phyloP scores from a whole-genome alignment of 2,113 vertebrate species.

The Serilophus lunatus region DNA sequence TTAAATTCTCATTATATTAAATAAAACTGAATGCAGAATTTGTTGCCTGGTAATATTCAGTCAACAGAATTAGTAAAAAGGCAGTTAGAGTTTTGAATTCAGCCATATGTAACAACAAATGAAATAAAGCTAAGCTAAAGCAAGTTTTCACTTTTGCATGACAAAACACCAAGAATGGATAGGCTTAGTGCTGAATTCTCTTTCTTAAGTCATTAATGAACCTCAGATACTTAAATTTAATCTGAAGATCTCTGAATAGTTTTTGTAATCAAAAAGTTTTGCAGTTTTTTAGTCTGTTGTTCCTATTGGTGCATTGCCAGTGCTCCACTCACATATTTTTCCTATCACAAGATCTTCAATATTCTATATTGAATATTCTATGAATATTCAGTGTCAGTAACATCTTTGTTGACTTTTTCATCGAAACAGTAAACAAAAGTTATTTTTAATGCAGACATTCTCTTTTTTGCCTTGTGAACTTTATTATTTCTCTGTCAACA shows the following conservation, averaged over 20 bases:
- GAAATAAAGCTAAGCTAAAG: constrained; percentile 24
- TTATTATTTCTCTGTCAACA: neutral
- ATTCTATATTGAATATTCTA: constrained; percentile 13
- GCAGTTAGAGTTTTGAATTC: neutral
- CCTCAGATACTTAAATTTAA: constrained; percentile 8
- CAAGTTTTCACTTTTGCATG: neutral
- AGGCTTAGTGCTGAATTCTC: neutral
- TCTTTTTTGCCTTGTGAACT: neutral
- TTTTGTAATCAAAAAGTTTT: neutral
- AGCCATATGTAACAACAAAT: neutral
- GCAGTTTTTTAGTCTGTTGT: neutral
- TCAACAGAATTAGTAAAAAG: constrained; percentile 17
- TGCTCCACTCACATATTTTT: neutral
- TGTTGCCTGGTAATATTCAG: neutral
- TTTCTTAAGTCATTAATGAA: constrained; percentile 21
- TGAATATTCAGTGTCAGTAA: neutral
- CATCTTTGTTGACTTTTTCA: neutral
- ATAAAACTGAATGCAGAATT: constrained; percentile 6
- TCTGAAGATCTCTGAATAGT: neutral
- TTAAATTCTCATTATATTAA: neutral
- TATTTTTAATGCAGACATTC: neutral
- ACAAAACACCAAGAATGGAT: constrained; percentile 4
- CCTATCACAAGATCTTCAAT: neutral
- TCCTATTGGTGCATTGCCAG: neutral
- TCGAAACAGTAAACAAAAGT: neutral